Evolutionary conservation across 1,140 invertebrate species (phyloP).

Genomic region (Drosophila lacertosa): DNA sequence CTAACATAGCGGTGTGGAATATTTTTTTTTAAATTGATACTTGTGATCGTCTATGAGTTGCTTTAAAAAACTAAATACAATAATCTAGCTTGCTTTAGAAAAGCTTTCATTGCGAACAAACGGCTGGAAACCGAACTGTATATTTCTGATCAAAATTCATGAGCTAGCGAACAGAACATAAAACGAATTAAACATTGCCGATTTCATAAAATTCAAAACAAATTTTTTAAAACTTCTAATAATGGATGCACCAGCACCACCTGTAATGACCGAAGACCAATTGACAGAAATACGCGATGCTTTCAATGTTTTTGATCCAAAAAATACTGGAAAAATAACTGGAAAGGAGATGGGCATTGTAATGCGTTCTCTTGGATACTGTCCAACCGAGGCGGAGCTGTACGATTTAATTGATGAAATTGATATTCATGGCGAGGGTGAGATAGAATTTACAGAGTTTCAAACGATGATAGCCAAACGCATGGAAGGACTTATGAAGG

Average conservation of each 20-base stretch:
- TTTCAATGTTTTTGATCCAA: constrained; percentile 29
- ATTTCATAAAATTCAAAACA: not conserved
- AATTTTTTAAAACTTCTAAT: not conserved
- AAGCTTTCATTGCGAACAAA: too few species aligned
- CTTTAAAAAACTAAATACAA: too few species aligned
- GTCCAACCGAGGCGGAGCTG: constrained; percentile 51
- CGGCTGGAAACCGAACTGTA: too few species aligned
- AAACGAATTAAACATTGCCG: not conserved
- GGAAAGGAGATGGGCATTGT: constrained; percentile 25
- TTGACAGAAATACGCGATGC: constrained; percentile 30
- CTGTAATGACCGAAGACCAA: constrained; percentile 18
- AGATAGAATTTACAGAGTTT: constrained; percentile 30
- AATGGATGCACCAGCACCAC: constrained; percentile 26
- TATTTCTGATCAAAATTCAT: not conserved
- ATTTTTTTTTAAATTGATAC: too few species aligned
- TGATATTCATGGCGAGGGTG: constrained; percentile 30
- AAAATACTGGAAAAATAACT: constrained; percentile 23
- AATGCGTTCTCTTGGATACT: constrained; percentile 32
- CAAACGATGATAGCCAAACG: constrained; percentile 13
- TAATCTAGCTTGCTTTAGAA: not conserved
- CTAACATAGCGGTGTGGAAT: too few species aligned
- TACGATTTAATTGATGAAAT: constrained; percentile 38
- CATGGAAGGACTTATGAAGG: not conserved
- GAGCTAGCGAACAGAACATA: not conserved
- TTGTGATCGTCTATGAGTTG: too few species aligned